Percentiles rank a stretch among this genome's conserved stretches.
These are phyloP conservation scores for Lepilemur ruficaudatus DNA, from an alignment of 2,797 vertebrate genomes.

Conservation along the genomic window DNA sequence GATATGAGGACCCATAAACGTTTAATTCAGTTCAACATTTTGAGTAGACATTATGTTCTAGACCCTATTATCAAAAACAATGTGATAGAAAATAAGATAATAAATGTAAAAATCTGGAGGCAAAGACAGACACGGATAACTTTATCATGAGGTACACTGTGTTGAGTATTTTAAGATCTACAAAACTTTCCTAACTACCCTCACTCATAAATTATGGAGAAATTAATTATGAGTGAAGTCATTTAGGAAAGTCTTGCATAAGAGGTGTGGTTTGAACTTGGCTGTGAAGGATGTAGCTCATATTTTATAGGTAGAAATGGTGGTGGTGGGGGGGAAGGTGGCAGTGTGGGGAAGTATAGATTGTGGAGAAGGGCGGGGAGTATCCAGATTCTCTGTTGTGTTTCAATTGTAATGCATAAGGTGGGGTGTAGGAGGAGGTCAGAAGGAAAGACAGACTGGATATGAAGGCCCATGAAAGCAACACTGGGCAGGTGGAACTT, in stretches of 20 bases:
- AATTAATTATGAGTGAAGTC: neutral
- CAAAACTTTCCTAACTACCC: neutral
- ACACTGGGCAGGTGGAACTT: neutral
- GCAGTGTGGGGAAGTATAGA: neutral
- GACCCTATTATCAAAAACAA: neutral
- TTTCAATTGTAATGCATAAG: neutral
- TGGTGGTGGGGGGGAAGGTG: too few relatives aligned
- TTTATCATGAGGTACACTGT: neutral
- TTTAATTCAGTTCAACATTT: neutral
- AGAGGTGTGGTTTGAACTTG: neutral
- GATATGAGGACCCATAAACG: neutral
- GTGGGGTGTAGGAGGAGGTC: neutral
- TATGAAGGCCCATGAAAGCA: neutral
- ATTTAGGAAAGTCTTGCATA: neutral
- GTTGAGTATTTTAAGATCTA: constrained; percentile 24
- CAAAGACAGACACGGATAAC: neutral
- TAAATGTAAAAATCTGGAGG: neutral
- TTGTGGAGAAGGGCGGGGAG: neutral
- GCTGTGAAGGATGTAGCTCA: neutral
- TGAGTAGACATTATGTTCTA: constrained; percentile 2
- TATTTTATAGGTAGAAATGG: neutral
- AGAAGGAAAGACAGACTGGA: neutral
- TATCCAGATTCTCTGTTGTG: neutral
- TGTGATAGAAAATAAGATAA: neutral
- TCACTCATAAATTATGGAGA: neutral